Percentiles rank a stretch among this genome's conserved stretches.
These are phyloP conservation scores for Psilanteris sp. DNA, from an alignment of 1,140 invertebrate genomes.

Conservation along the genomic window DNA sequence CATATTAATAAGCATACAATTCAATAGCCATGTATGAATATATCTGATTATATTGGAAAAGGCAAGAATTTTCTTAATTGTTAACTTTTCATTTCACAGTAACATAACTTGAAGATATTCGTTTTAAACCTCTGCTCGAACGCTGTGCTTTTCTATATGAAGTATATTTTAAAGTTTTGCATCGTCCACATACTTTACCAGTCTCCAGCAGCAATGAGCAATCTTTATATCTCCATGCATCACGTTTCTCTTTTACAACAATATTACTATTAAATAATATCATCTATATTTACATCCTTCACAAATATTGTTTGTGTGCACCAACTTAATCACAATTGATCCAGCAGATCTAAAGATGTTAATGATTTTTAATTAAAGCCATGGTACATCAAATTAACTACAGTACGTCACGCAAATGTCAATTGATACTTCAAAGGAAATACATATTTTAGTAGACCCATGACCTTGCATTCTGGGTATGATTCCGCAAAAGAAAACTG, in stretches of 20 bases:
- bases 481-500: not conserved
- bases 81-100: too few species aligned
- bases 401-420: constrained; percentile 3
- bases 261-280: not conserved
- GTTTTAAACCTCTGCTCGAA: too few species aligned
- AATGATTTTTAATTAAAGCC: constrained; percentile 13
- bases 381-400: not conserved
- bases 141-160: too few species aligned
- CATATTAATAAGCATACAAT: too few species aligned
- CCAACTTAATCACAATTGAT: too few species aligned
- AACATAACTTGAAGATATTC: too few species aligned
- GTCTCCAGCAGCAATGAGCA: not conserved
- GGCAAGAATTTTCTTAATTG: constrained; percentile 9
- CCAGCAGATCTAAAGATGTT: constrained; percentile 6
- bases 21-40: constrained; percentile 1
- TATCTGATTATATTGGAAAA: constrained; percentile 4
- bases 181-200: not conserved
- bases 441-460: constrained; percentile 2
- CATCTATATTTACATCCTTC: constrained; percentile 1
- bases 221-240: constrained; percentile 11
- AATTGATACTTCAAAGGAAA: constrained; percentile 4
- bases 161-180: too few species aligned
- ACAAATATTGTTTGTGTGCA: constrained; percentile 18
- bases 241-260: constrained; percentile 6
- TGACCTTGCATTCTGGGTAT: not conserved